Base-by-base conservation (phyloP, 2,797 vertebrate species). In the Lithobates sylvaticus region DNA sequence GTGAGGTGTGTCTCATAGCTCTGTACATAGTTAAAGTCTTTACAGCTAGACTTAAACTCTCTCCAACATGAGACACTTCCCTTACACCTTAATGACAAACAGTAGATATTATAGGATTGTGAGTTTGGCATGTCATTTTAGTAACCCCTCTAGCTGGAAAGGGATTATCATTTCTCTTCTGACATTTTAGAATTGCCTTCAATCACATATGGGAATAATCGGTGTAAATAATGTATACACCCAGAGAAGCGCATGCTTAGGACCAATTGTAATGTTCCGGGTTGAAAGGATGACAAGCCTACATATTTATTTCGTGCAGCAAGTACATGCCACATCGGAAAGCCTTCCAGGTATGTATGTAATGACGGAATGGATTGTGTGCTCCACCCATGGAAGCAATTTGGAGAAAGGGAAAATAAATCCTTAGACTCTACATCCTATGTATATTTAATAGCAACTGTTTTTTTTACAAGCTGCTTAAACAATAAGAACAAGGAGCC, bases 181-280 rank as follows among this genome's bases (percentile, higher is more conserved):
- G 82, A 77, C 82, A 16, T 23, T 13, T 69, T 23, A 27, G n/a
- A 58, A 76, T 44, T 36, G 74, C 50, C 26, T 61, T 84, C 83
- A 84, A 72, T 84, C 83, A 84, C 32, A 44, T 10, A 65, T 39
- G 26, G 69, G 12, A 70, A 77, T 84, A 84, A 84, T 77, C 54
- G 81, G 42, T 54, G 74, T 61, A 32, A 42, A 29, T 61, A 16
- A 36, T 61, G 74, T 44, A 26, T 74, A 64, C 69, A 26, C 84
- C 84, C 70, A 36, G 7, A 9, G 58, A 75, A 69, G 71, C 71
- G 9, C 26, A 68, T 61, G 78, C 44, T 85, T 69, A 32, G 16
- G 73, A 64, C n/a, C 32, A 34, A 81, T 16, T 68, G 50, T 72
- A 68, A 86, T 67, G 84, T 50, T 75, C 12, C 18, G 39, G 64